phyloP scores from a whole-genome alignment of 1,140 invertebrate species.

The Drosophila nigrodunni region DNA sequence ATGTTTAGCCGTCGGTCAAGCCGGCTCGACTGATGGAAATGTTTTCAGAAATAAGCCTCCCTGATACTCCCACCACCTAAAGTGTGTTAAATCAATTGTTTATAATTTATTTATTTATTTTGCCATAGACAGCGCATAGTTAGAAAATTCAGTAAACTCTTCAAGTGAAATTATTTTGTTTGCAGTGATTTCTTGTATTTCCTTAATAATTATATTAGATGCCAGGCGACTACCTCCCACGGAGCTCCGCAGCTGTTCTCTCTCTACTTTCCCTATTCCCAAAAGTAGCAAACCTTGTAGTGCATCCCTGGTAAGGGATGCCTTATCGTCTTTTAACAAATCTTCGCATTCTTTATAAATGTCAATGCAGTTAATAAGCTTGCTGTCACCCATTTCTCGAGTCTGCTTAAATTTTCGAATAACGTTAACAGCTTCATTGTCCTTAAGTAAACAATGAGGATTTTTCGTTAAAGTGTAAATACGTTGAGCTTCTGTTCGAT shows the following conservation, averaged over 20 bases:
- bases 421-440: neutral
- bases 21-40: too few relatives aligned
- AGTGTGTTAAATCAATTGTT: too few relatives aligned
- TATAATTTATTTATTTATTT: neutral
- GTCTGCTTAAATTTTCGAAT: neutral
- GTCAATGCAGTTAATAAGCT: neutral
- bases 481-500: constrained; percentile 11
- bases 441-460: neutral
- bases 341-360: neutral
- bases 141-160: constrained; percentile 1
- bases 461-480: constrained; percentile 12
- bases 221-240: neutral
- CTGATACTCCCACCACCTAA: too few relatives aligned
- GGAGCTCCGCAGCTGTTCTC: neutral
- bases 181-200: constrained; percentile 10
- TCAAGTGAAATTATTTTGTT: neutral
- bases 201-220: neutral
- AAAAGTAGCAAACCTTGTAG: neutral
- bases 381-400: neutral
- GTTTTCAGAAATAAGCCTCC: too few relatives aligned
- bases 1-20: too few relatives aligned
- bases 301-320: neutral
- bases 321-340: neutral
- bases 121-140: neutral
- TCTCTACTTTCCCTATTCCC: neutral